Evolutionary conservation across 2,797 vertebrate genomes (phyloP).

Genomic region (Sebastes trivittatus): DNA sequence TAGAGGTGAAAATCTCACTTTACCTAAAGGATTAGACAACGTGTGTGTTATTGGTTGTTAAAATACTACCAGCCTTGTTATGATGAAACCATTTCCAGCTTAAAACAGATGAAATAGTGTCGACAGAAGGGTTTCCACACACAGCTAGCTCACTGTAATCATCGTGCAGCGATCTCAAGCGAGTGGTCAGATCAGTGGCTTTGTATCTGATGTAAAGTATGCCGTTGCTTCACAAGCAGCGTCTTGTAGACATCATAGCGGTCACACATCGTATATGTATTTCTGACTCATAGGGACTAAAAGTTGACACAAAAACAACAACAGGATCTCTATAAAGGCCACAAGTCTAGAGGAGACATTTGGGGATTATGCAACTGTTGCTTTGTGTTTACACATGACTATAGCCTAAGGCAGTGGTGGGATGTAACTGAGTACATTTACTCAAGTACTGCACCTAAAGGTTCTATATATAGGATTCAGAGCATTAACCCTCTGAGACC

Average conservation of each 20-base stretch:
- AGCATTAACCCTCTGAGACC: no score
- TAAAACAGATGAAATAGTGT: background rate
- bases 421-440: background rate
- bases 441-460: background rate
- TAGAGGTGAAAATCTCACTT: background rate
- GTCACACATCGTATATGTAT: background rate
- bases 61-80: background rate
- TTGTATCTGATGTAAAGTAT: background rate
- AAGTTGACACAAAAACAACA: background rate
- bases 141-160: background rate
- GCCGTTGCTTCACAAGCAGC: accelerated
- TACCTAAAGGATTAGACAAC: background rate
- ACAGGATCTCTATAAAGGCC: background rate
- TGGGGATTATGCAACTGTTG: background rate
- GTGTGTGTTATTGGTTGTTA: background rate
- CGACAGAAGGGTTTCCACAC: background rate
- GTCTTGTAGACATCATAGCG: background rate
- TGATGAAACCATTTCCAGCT: background rate
- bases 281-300: background rate
- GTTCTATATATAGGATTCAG: no score
- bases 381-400: background rate
- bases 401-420: background rate
- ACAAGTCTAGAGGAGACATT: background rate
- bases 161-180: background rate
- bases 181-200: constrained; percentile 9